Evolutionary conservation across 2,888 invertebrate genomes (phyloP).

Genomic region (Toxonevra muliebris): DNA sequence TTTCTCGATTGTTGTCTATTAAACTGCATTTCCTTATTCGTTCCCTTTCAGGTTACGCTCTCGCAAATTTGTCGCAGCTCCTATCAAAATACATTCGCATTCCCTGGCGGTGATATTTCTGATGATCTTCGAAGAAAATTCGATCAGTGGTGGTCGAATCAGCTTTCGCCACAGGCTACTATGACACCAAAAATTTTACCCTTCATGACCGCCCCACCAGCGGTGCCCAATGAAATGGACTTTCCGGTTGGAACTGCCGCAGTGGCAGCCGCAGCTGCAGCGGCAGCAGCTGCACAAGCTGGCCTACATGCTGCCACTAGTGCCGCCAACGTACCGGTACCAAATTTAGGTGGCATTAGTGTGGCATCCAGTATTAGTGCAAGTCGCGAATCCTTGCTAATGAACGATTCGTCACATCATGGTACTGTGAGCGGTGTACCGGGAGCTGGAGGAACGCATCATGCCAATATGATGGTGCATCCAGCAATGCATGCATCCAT

Average conservation of each 20-base stretch:
- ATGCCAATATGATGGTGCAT: conserved; percentile 68
- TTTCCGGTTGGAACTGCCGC: conserved; percentile 61
- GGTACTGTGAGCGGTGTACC: conserved; percentile 41
- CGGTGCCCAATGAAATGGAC: conserved; percentile 61
- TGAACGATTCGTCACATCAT: conserved; percentile 48
- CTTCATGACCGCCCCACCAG: conserved; percentile 61
- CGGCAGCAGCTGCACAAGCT: conserved; percentile 66
- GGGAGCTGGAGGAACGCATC: conserved; percentile 45
- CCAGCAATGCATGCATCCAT: conserved; percentile 76
- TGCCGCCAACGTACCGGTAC: conserved; percentile 38
- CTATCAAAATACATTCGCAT: conserved; percentile 73
- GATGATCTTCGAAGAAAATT: conserved; percentile 89
- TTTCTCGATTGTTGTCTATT: not conserved
- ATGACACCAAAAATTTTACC: conserved; percentile 67
- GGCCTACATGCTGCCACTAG: conserved; percentile 51
- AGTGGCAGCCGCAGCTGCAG: conserved; percentile 67
- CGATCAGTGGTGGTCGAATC: conserved; percentile 89
- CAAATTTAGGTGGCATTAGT: conserved; percentile 37
- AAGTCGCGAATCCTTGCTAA: conserved; percentile 54
- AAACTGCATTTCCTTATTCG: not conserved
- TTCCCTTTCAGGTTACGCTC: conserved; percentile 73
- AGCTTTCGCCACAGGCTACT: conserved; percentile 72
- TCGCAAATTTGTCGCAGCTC: conserved; percentile 85
- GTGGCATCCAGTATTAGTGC: conserved; percentile 38
- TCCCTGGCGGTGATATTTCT: conserved; percentile 74